Conservation (phyloP, 2,888 invertebrate species). For the Ectemnius cavifrons region DNA sequence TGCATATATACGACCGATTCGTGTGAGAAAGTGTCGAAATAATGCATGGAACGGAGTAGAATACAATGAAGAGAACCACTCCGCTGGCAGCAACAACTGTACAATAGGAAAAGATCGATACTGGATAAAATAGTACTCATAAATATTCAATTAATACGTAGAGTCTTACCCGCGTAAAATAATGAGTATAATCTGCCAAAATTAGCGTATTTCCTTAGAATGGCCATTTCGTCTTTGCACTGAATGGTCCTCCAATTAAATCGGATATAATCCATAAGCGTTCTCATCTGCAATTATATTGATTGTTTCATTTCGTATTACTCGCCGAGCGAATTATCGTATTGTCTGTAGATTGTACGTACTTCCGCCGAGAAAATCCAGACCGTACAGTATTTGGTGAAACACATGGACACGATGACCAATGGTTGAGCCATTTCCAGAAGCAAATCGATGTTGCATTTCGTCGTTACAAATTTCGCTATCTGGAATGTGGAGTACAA, state of each 20-base stretch:
- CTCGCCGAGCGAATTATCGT: not conserved
- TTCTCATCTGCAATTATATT: conserved; percentile 6
- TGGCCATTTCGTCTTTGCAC: not conserved
- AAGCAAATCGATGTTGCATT: not conserved
- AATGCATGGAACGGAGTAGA: not conserved
- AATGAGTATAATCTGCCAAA: not conserved
- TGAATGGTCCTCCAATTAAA: not conserved
- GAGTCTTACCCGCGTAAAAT: conserved; percentile 4
- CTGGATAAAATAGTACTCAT: not conserved
- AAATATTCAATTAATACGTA: not conserved
- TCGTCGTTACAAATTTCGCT: not conserved
- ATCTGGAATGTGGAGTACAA: not conserved
- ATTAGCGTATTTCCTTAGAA: conserved; percentile 2
- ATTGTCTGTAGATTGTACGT: not conserved
- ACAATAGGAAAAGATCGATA: not conserved
- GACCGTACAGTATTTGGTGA: not conserved
- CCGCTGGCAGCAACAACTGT: not conserved
- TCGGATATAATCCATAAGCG: conserved; percentile 4
- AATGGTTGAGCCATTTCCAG: not conserved
- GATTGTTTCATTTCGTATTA: not conserved
- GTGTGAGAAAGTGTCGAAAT: not conserved
- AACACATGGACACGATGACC: not conserved
- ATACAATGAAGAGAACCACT: not conserved
- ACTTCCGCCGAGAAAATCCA: not conserved
- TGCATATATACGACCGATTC: not conserved